Base-by-base conservation (phyloP, 2,888 invertebrate genomes). In the Caenorhabditis sp. region DNA sequence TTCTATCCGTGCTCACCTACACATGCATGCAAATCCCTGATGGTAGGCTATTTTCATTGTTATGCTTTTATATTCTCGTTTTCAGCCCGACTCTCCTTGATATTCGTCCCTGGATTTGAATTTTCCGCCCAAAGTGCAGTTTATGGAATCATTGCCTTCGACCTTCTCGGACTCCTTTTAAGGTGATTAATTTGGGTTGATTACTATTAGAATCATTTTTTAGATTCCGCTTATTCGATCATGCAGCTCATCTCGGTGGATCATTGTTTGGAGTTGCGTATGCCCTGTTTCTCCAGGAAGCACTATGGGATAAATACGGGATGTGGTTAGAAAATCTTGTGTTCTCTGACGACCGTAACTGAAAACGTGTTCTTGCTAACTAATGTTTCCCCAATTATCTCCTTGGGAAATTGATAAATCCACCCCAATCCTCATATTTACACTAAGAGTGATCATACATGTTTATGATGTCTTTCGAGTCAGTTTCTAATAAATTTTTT, bases 161-260 rank as follows among this genome's bases (percentile, higher is more conserved):
- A 99, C 93, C 92, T 95, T 24, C 94, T 95, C 28, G 98, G 98
- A 31, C 94, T 97, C 54, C 73, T 96, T 8, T 92, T 85, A 28
- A 69, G 85, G 82, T 85, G n/a, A n/a, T 10, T 31, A 24, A 24
- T 14, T n/a, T 6, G n/a, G 1, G 7, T 22, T 10, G 47, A 56
- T 28, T n/a, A 35, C 56, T 26, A 44, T n/a, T 2, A 47, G 54
- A 8, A n/a, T 38, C 24, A 24, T 19, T 2, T 44, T 64, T 28
- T 80, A 95, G 96, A 54, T 99, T 97, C 97, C 95, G 95, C 92
- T 94, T 96, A 89, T 96, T 99, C 92, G 99, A 99, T 93, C 98
- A 99, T 93, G 98, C 98, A 0, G 98, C 97, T n/a, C 98, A 99
- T 95, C 94, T 99, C 85, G 97, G 97, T 22, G 98, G 98, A 41